Conservation (phyloP, 2,888 invertebrate genomes). For the Netelia virgata region DNA sequence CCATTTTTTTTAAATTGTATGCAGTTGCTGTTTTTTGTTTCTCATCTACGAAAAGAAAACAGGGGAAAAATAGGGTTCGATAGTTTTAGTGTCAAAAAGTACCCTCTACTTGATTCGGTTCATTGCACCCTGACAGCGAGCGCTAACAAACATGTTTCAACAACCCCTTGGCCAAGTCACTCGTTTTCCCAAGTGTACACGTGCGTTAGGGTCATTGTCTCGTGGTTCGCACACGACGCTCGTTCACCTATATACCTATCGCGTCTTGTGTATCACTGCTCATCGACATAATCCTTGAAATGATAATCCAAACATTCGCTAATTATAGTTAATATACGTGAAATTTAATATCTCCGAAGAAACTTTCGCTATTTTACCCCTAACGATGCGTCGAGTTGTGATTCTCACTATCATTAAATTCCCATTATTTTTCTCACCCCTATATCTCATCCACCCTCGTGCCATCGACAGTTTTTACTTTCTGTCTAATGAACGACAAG, state of each 20-base stretch:
- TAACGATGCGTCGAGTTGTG: not conserved
- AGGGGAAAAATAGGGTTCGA: not conserved
- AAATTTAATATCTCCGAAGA: no score
- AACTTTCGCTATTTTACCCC: not conserved
- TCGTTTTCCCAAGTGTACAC: slow-evolving; percentile 52
- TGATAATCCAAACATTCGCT: not conserved
- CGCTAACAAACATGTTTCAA: not conserved
- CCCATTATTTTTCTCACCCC: not conserved
- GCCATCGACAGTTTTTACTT: not conserved
- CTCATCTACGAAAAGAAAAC: not conserved
- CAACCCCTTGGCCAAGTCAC: not conserved
- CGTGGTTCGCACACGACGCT: slow-evolving; percentile 16
- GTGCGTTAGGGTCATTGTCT: slow-evolving; percentile 69
- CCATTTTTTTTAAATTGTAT: no score
- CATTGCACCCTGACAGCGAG: not conserved
- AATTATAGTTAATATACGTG: no score
- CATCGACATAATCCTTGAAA: slow-evolving; percentile 5
- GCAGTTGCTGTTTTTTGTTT: not conserved
- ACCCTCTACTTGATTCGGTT: not conserved
- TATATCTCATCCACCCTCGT: not conserved
- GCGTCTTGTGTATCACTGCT: not conserved
- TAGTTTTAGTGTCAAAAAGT: not conserved
- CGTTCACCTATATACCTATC: not conserved
- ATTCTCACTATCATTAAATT: not conserved
- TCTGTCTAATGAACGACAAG: not conserved